phyloP scores from a whole-genome alignment of 2,113 vertebrate species.

The Ciconia maguari region DNA sequence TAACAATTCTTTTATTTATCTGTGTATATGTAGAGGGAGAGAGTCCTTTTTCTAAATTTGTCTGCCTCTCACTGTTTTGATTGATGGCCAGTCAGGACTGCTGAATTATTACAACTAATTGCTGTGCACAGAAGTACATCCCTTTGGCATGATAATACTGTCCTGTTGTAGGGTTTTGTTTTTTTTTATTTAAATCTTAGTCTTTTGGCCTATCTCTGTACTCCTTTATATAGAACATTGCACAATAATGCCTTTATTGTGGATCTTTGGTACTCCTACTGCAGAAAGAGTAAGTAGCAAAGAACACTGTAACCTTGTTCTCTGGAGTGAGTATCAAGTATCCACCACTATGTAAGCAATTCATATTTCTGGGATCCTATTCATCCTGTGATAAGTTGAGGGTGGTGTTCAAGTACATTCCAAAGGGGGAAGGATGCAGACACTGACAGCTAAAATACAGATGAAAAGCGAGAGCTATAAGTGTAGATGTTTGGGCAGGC shows the following conservation, averaged over 20 bases:
- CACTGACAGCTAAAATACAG: neutral
- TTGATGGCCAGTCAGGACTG: neutral
- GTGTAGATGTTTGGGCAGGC: neutral
- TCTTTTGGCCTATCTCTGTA: neutral
- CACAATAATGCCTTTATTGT: neutral
- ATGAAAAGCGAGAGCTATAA: neutral
- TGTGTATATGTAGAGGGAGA: neutral
- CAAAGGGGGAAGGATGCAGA: neutral
- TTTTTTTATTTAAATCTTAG: neutral
- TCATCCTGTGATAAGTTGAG: neutral
- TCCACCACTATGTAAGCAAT: neutral
- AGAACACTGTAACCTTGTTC: slow-evolving; percentile 43
- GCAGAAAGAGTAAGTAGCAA: neutral
- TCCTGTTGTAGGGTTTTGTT: neutral
- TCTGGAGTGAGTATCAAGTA: slow-evolving; percentile 21
- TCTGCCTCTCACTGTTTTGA: neutral
- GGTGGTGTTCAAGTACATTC: neutral
- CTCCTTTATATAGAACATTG: neutral
- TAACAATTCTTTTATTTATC: neutral
- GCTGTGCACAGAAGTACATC: neutral
- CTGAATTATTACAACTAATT: neutral
- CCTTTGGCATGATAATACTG: neutral
- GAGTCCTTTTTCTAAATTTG: neutral
- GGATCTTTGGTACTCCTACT: neutral
- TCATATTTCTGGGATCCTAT: slow-evolving; percentile 15